Evolutionary conservation across 2,888 invertebrate genomes (phyloP), one percentile per base, ranked within the genome.

Genomic region (Nephrotoma flavescens): DNA sequence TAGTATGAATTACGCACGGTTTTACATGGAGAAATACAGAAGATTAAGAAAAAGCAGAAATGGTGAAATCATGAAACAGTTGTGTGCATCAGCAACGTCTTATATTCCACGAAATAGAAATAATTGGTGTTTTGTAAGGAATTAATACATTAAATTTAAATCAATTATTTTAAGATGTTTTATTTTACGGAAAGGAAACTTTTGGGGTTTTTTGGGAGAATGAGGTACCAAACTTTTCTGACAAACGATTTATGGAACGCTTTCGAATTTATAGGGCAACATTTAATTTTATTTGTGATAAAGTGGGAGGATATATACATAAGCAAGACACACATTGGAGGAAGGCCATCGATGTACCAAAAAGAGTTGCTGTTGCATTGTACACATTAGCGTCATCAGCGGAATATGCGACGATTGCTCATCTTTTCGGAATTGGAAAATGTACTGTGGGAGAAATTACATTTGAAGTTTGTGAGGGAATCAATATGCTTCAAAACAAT

Each of bases 391-490:
- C 84, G 3, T 85, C 87, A n/a, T 86, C 86, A 12, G 83, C 83
- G 2, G 86, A 86, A 15, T 87, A 87, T 84, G 86, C 85, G 44
- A 47, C 71, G 1, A 42, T 87, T 6, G 86, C 86, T 4, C 44
- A 86, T 31, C 42, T 87, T n/a, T 88, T 88, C 45, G 87, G 87
- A 11, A 52, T 88, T 44, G 87, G 88, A 6, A 11, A 87, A 47
- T 44, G 86, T n/a, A 88, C 88, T 9, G 71, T 87, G 0, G 87
- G 88, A n/a, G 88, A 88, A 84, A 52, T 87, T 11, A 86, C 87
- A 4, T 12, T 52, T 41, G 86, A 57, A n/a, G 85, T 87, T n/a
- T 86, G 84, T 7, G 31, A 87, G 0, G 2, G 5, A 57, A 57
- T 57, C 2, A 57, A 57, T 57, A 57, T 12, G 6, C 6, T 57